Evolutionary conservation across 2,888 invertebrate genomes (phyloP).

Genomic region (Orchesella flavescens): DNA sequence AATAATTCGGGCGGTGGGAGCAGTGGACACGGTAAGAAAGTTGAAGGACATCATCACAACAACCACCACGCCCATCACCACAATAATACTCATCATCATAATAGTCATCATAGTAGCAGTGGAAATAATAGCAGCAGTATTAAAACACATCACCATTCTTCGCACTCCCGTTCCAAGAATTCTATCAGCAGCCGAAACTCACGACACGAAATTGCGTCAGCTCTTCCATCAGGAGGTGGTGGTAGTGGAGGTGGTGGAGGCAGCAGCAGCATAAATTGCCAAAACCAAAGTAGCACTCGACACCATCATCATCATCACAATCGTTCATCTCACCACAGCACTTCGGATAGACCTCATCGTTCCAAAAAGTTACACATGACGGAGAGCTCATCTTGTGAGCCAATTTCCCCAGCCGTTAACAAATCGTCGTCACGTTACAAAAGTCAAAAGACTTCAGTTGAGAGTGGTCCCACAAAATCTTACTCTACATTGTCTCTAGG

Average conservation of each 20-base stretch:
- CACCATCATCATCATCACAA: slow-evolving; percentile 32
- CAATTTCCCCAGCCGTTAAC: slow-evolving; percentile 43
- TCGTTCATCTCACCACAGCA: slow-evolving; percentile 48
- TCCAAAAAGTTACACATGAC: slow-evolving; percentile 59
- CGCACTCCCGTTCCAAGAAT: slow-evolving; percentile 53
- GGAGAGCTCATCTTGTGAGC: slow-evolving; percentile 59
- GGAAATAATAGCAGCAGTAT: slow-evolving; percentile 33
- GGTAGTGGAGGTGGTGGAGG: slow-evolving; percentile 4
- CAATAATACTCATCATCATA: slow-evolving; percentile 6
- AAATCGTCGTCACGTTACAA: slow-evolving; percentile 38
- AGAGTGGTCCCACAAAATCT: slow-evolving; percentile 44
- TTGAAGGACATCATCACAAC: slow-evolving; percentile 44
- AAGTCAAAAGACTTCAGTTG: slow-evolving; percentile 37
- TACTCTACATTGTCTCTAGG: slow-evolving; percentile 54
- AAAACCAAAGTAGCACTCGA: slow-evolving; percentile 17
- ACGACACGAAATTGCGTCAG: slow-evolving; percentile 42
- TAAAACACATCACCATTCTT: slow-evolving; percentile 41
- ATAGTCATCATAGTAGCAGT: neutral
- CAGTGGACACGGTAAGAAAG: slow-evolving; percentile 52
- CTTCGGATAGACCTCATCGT: slow-evolving; percentile 53
- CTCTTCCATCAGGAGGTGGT: slow-evolving; percentile 7
- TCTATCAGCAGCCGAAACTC: slow-evolving; percentile 50
- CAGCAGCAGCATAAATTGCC: slow-evolving; percentile 6
- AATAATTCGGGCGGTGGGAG: slow-evolving; percentile 66
- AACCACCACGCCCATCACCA: slow-evolving; percentile 33